These are phyloP conservation scores for Heliocidaris tuberculata DNA, from an alignment of 35 echinoderm and acorn worm species.

Conservation along the genomic window DNA sequence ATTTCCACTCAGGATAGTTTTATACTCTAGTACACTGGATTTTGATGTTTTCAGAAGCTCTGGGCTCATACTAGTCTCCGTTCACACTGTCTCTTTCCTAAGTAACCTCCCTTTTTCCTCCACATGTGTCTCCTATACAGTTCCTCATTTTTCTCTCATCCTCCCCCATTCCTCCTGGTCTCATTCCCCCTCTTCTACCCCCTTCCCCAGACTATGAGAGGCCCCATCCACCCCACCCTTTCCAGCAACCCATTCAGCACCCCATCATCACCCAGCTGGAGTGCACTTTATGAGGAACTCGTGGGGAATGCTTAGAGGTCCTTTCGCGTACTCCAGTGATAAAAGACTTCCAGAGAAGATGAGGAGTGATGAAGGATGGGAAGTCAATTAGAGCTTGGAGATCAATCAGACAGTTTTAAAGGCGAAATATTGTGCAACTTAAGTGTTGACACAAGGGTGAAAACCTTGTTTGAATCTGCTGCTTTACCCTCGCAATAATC, in stretches of 20 bases:
- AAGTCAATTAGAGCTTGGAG: constrained; percentile 9
- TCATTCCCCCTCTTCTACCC: neutral
- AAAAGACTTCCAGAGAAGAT: neutral
- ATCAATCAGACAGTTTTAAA: neutral
- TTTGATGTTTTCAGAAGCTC: too few species aligned
- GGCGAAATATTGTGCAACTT: neutral
- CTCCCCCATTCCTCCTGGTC: neutral
- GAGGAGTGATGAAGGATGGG: neutral
- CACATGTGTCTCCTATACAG: too few species aligned
- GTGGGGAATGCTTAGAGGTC: neutral
- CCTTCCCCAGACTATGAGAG: neutral
- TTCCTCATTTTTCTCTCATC: too few species aligned
- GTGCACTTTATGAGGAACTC: neutral
- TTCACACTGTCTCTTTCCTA: too few species aligned
- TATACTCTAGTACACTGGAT: too few species aligned
- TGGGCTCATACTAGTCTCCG: too few species aligned
- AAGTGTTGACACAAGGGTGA: neutral
- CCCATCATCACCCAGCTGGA: neutral
- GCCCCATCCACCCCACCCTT: neutral
- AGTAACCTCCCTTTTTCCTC: too few species aligned
- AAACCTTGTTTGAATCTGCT: neutral
- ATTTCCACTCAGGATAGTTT: too few species aligned
- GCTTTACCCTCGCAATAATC: too few species aligned
- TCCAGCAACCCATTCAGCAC: neutral
- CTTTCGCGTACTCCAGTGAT: neutral